A percentile compares a stretch with the other conserved stretches of the same genome.
Evolutionary conservation across 2,888 invertebrate genomes (phyloP).

Genomic region (Helicoverpa assulta): DNA sequence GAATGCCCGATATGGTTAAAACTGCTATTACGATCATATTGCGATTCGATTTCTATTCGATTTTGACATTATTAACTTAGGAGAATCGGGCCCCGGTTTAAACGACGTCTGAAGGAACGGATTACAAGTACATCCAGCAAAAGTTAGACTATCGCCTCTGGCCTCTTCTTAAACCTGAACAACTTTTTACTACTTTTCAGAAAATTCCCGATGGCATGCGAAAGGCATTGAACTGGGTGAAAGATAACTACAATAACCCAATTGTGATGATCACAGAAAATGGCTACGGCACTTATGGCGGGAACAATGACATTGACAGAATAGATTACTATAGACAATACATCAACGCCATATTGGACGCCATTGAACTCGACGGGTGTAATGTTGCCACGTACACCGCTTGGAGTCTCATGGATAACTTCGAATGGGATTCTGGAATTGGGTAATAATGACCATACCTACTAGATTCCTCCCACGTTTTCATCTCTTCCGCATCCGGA

Average conservation of each 20-base stretch:
- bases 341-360: conserved; percentile 73
- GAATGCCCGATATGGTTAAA: no score
- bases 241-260: conserved; percentile 88
- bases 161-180: background rate
- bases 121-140: background rate
- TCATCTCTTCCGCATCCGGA: background rate
- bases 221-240: conserved; percentile 89
- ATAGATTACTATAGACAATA: conserved; percentile 78
- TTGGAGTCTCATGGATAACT: conserved; percentile 85
- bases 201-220: conserved; percentile 87
- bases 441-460: conserved; percentile 43
- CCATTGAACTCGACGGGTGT: conserved; percentile 74
- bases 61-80: no score
- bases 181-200: conserved; percentile 54
- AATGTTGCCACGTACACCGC: conserved; percentile 76
- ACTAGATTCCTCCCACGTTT: background rate
- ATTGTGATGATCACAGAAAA: conserved; percentile 91
- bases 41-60: no score
- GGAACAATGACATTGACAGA: conserved; percentile 79
- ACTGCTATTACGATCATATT: no score
- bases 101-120: no score
- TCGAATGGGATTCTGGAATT: conserved; percentile 79
- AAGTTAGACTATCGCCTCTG: background rate
- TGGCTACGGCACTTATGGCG: conserved; percentile 87
- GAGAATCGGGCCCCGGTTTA: no score